Evolutionary conservation across 2,888 invertebrate genomes (phyloP).

Genomic region (Oscheius sp.): DNA sequence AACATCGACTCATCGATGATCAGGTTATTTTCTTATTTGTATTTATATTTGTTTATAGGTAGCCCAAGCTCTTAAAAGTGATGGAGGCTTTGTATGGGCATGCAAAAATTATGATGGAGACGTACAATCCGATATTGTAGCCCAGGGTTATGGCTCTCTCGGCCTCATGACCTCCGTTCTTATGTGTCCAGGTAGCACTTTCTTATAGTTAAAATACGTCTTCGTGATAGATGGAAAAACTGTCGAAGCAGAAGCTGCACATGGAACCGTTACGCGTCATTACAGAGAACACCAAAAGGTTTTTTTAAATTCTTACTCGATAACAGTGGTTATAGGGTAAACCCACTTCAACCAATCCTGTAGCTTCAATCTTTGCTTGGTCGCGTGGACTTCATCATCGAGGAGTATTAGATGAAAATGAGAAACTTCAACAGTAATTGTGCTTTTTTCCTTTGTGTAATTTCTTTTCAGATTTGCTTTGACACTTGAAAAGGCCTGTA

Average conservation of each 20-base stretch:
- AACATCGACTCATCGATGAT: conserved; percentile 90
- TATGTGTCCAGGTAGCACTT: conserved; percentile 76
- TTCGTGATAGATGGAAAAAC: conserved; percentile 79
- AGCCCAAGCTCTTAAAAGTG: conserved; percentile 77
- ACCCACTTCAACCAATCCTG: conserved; percentile 88
- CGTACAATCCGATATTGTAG: conserved; percentile 89
- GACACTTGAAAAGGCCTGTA: conserved; percentile 84
- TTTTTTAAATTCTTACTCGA: neutral
- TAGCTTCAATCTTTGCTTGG: conserved; percentile 92
- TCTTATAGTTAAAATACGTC: too few species aligned
- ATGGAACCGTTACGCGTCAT: conserved; percentile 78
- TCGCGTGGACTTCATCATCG: conserved; percentile 86
- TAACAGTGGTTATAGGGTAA: conserved; percentile 78
- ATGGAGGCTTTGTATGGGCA: conserved; percentile 89
- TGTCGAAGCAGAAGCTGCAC: conserved; percentile 78
- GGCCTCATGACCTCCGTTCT: conserved; percentile 82
- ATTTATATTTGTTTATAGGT: conserved; percentile 30
- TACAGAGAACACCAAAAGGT: conserved; percentile 77
- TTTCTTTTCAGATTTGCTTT: conserved; percentile 78
- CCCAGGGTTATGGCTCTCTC: conserved; percentile 83
- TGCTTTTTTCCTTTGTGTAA: neutral
- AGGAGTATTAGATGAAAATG: conserved; percentile 84
- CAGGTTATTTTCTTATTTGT: conserved; percentile 79
- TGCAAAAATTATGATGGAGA: conserved; percentile 91
- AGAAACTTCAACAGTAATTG: conserved; percentile 79